phyloP scores from a whole-genome alignment of 2,113 vertebrate species.

The Gambusia affinis region DNA sequence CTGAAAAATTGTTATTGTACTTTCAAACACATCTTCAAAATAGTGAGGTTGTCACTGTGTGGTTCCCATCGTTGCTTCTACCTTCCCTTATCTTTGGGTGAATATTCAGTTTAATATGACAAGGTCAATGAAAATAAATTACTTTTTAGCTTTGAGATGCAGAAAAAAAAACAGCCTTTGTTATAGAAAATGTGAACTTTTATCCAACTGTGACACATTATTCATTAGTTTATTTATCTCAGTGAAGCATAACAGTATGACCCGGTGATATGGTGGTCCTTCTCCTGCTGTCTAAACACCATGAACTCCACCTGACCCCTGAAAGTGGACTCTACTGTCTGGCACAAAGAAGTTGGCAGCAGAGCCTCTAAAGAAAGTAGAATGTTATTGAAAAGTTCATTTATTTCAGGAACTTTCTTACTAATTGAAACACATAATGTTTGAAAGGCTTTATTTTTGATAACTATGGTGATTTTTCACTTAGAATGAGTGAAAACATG shows the following conservation, averaged over 20 bases:
- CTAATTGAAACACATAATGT: no score
- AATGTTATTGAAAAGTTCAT: no score
- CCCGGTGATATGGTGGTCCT: neutral
- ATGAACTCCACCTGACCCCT: neutral
- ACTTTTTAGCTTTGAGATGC: neutral
- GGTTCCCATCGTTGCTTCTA: neutral
- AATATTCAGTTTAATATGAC: neutral
- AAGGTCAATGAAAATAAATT: neutral
- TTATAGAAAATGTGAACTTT: neutral
- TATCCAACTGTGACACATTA: no score
- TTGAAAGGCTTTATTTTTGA: no score
- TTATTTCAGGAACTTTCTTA: no score
- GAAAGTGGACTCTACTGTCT: no score
- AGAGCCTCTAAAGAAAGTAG: no score
- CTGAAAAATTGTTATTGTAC: neutral
- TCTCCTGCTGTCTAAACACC: neutral
- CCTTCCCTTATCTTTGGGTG: neutral
- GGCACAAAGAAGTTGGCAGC: neutral
- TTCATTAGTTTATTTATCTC: neutral
- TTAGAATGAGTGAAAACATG: no score
- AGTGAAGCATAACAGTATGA: no score
- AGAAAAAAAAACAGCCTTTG: no score
- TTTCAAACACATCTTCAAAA: neutral
- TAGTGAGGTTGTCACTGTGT: no score
- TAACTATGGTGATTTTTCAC: no score